phyloP scores from a whole-genome alignment of 2,113 vertebrate genomes.

The Notarius lentiginosus region DNA sequence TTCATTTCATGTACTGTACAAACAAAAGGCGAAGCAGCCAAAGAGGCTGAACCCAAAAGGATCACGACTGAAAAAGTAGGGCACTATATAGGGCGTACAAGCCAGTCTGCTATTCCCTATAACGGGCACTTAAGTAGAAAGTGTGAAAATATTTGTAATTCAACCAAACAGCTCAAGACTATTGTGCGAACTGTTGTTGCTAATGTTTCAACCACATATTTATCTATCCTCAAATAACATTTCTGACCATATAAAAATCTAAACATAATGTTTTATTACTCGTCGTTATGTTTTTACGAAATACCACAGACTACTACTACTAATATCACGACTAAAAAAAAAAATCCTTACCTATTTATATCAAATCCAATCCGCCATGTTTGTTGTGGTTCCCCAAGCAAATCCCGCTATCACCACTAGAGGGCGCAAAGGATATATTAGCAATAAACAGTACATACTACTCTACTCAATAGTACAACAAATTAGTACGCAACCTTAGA shows the following conservation, averaged over 20 bases:
- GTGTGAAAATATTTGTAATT: neutral
- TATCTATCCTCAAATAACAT: neutral
- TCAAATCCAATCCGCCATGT: slow-evolving; percentile 18
- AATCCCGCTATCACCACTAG: neutral
- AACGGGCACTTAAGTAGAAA: neutral
- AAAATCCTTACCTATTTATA: neutral
- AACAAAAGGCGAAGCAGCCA: neutral
- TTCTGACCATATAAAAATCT: neutral
- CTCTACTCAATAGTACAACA: neutral
- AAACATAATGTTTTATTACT: neutral
- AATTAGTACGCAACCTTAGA: neutral
- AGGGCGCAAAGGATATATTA: neutral
- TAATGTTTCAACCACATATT: neutral
- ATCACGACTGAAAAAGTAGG: neutral
- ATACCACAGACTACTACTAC: neutral
- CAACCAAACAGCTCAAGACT: neutral
- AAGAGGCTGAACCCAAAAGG: neutral
- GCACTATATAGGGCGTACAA: neutral
- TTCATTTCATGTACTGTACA: neutral
- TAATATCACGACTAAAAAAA: neutral
- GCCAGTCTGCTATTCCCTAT: too few relatives aligned
- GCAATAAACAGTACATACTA: neutral
- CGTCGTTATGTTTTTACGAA: neutral
- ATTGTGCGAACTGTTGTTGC: neutral
- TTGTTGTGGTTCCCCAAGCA: neutral